Base-by-base conservation (phyloP, 2,797 vertebrate genomes). In the Limnodromus scolopaceus region DNA sequence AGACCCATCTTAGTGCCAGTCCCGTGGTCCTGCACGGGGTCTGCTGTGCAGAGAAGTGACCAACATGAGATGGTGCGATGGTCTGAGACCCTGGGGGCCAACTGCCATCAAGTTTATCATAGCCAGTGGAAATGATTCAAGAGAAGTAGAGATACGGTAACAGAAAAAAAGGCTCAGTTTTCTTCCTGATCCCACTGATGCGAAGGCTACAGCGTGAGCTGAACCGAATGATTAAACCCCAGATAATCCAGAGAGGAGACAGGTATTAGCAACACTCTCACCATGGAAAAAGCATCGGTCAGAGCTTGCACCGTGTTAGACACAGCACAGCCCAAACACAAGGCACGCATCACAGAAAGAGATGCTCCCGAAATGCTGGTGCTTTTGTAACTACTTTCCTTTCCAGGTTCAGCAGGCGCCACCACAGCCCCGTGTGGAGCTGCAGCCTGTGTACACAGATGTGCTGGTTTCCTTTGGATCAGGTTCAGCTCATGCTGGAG, bases 21-120 rank as follows among this genome's bases (percentile, higher is more conserved):
- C 57, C 28, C 1, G 0, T 3, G 14, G 58, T 32, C 76, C 70
- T 49, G 36, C 23, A 30, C 5, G 1, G 13, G 5, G 28, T 39
- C 39, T 43, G 18, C 57, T n/a, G 57, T 16, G 63, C 45, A 46
- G 7, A 60, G n/a, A 19, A 79, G 48, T 41, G 51, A 85, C 46
- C 4, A 8, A n/a, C 2, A 36, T 0, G 20, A 65, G 45, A 28
- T 0, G 16, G 34, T 54, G 16, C 25, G 43, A 57, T 4, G 14
- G 45, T 27, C 34, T 41, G n/a, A 78, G 41, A 79, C 9, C 34
- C 22, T 9, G 9, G 24, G 32, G 32, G 24, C 11, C 53, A 68
- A 24, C 5, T 3, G 15, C 25, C 36, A 30, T 46, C 60, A 16
- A 23, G 25, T 41, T 54, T 36, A 71, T 36, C 43, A 24, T 2